Percentiles rank a stretch among this genome's conserved stretches.
Evolutionary conservation across 2,113 vertebrate genomes (phyloP).

Genomic region (Potamarius usumacintae): DNA sequence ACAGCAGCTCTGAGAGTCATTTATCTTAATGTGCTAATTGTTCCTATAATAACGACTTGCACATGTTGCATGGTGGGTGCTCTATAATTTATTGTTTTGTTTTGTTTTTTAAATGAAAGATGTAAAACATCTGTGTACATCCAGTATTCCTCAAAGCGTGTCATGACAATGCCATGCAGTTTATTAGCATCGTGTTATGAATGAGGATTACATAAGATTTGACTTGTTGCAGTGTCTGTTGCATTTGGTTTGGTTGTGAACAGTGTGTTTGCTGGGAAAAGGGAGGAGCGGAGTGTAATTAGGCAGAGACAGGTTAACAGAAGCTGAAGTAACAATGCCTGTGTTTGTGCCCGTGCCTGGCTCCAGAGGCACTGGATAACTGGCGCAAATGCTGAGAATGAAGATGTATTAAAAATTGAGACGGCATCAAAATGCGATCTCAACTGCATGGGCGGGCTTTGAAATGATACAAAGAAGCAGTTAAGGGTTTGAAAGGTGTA

Average conservation of each 20-base stretch:
- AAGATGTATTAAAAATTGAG: slow-evolving; percentile 71
- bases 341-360: neutral
- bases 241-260: neutral
- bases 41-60: too few relatives aligned
- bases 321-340: neutral
- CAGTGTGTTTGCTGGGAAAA: neutral
- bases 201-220: neutral
- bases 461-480: slow-evolving; percentile 66
- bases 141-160: neutral
- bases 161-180: neutral
- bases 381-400: slow-evolving; percentile 67
- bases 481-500: slow-evolving; percentile 3
- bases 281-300: neutral
- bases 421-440: slow-evolving; percentile 62
- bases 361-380: slow-evolving; percentile 50
- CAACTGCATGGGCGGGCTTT: slow-evolving; percentile 60
- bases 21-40: neutral
- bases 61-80: neutral
- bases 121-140: neutral
- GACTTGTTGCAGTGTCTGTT: neutral
- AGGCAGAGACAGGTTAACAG: neutral
- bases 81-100: neutral
- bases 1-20: neutral
- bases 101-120: neutral
- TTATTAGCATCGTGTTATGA: neutral